Evolutionary conservation across 30 jellyfish, hydroid and myxozoan genomes (phyloP).

Genomic region (Nemopilema nomurai): DNA sequence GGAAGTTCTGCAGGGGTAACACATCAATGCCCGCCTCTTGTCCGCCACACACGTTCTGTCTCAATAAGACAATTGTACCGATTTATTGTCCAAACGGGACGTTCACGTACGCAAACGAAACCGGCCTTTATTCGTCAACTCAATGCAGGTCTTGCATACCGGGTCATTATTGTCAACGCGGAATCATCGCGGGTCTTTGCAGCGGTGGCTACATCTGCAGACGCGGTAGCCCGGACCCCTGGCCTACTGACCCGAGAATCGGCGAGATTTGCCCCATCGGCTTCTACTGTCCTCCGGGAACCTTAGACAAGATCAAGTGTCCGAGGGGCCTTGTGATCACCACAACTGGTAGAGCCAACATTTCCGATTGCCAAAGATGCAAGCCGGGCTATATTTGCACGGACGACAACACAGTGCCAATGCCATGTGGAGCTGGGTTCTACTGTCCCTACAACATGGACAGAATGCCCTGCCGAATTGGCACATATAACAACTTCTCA

Average conservation of each 20-base stretch:
- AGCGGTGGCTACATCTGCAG: constrained; percentile 76
- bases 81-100: constrained; percentile 94
- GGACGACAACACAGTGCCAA: constrained; percentile 80
- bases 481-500: constrained; percentile 76
- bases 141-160: constrained; percentile 87
- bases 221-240: constrained; percentile 75
- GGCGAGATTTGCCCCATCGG: constrained; percentile 92
- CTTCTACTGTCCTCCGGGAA: constrained; percentile 93
- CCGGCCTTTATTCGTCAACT: constrained; percentile 73
- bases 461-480: constrained; percentile 81
- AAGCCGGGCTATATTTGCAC: constrained; percentile 94
- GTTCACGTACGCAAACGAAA: constrained; percentile 63
- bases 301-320: constrained; percentile 83
- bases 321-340: constrained; percentile 87
- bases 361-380: constrained; percentile 81
- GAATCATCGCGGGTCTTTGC: constrained; percentile 72
- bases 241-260: constrained; percentile 59
- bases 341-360: constrained; percentile 69
- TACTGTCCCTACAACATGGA: constrained; percentile 95
- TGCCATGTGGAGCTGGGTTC: constrained; percentile 84
- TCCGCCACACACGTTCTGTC: constrained; percentile 86
- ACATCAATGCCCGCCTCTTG: constrained; percentile 83
- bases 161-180: constrained; percentile 83
- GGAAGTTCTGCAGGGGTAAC: constrained; percentile 82
- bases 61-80: constrained; percentile 75